Evolutionary conservation across 2,888 invertebrate genomes (phyloP).

Genomic region (Ferrisia virgata): DNA sequence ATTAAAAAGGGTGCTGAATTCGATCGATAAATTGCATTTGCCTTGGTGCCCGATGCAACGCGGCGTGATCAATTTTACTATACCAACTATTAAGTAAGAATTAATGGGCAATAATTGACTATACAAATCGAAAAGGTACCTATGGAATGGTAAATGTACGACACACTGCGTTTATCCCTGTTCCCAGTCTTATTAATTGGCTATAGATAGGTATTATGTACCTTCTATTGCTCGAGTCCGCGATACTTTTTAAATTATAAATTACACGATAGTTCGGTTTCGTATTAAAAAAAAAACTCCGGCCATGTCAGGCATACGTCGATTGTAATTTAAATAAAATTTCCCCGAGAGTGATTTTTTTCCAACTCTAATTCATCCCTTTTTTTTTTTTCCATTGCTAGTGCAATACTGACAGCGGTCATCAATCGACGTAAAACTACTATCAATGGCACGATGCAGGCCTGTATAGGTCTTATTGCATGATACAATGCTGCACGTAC

Average conservation of each 20-base stretch:
- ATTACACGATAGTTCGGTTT: background rate
- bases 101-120: conserved; percentile 28
- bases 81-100: conserved; percentile 6
- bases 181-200: background rate
- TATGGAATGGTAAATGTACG: background rate
- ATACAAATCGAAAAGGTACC: background rate
- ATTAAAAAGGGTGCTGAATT: conserved; percentile 3
- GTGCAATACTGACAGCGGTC: background rate
- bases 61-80: conserved; percentile 4
- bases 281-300: background rate
- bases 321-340: background rate
- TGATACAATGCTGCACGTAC: no score
- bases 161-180: background rate
- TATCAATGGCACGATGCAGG: background rate
- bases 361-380: background rate
- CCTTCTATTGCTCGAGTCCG: no score
- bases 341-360: background rate
- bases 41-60: no score
- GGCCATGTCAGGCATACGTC: background rate
- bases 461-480: no score
- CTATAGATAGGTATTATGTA: no score
- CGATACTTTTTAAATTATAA: background rate
- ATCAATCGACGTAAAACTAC: background rate
- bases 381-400: background rate
- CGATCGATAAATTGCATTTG: conserved; percentile 11